These are phyloP conservation scores for Diorhabda carinulata DNA, from an alignment of 1,140 invertebrate genomes.

Conservation along the genomic window DNA sequence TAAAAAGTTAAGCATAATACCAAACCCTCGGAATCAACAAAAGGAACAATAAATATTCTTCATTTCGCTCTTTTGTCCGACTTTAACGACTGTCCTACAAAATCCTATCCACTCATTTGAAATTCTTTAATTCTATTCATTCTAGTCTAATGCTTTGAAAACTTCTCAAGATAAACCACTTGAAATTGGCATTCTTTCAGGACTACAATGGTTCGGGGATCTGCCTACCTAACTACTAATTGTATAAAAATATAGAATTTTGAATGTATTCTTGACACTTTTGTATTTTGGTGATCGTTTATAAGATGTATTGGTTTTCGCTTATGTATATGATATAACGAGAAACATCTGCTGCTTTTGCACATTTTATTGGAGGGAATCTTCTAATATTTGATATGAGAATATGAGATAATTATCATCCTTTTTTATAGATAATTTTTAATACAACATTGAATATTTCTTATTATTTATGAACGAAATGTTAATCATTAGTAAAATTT, in stretches of 20 bases:
- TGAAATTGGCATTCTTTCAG: not conserved
- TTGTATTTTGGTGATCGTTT: not conserved
- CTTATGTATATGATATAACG: not conserved
- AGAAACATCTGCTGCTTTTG: not conserved
- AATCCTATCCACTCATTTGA: not conserved
- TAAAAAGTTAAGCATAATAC: not conserved
- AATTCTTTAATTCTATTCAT: not conserved
- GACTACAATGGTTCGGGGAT: not conserved
- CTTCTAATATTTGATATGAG: not conserved
- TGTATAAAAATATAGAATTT: not conserved
- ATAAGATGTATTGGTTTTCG: not conserved
- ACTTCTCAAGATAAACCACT: not conserved
- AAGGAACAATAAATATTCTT: conserved; percentile 1
- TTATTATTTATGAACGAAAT: too few species aligned
- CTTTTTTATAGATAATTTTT: too few species aligned
- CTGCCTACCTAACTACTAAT: conserved; percentile 1
- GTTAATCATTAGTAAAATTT: too few species aligned
- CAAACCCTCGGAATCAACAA: not conserved
- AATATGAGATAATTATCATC: too few species aligned
- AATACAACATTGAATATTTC: too few species aligned
- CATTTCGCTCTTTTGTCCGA: not conserved
- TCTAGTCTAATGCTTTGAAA: not conserved
- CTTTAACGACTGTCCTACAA: not conserved
- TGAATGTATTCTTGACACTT: not conserved
- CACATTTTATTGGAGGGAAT: not conserved